A percentile compares a stretch with the other conserved stretches of the same genome.
Evolutionary conservation across 2,113 vertebrate species (phyloP).

Genomic region (Oncorhynchus mykiss): DNA sequence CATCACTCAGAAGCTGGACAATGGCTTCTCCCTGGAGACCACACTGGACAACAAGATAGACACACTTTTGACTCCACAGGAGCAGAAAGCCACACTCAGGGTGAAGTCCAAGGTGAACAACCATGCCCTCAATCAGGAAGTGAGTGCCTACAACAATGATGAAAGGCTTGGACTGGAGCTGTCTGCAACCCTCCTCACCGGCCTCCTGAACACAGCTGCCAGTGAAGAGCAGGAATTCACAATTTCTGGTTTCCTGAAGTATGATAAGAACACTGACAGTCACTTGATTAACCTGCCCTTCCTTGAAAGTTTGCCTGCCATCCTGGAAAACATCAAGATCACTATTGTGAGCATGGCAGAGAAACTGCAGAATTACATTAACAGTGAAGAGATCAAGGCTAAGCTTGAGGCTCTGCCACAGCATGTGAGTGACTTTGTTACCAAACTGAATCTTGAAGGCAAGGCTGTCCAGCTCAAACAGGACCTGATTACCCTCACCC

Average conservation of each 20-base stretch:
- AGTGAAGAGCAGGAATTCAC: slow-evolving; percentile 80
- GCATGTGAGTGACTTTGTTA: slow-evolving; percentile 72
- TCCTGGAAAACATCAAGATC: slow-evolving; percentile 76
- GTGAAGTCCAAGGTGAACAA: slow-evolving; percentile 84
- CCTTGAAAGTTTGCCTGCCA: slow-evolving; percentile 72
- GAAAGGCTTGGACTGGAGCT: slow-evolving; percentile 80
- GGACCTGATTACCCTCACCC: slow-evolving; percentile 69
- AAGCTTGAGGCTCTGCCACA: slow-evolving; percentile 75
- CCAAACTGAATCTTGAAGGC: slow-evolving; percentile 73
- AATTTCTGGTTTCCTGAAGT: slow-evolving; percentile 82
- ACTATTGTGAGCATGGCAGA: slow-evolving; percentile 69
- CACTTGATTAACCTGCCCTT: slow-evolving; percentile 83
- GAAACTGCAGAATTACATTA: slow-evolving; percentile 71
- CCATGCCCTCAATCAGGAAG: slow-evolving; percentile 78
- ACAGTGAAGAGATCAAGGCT: slow-evolving; percentile 65
- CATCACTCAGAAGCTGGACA: slow-evolving; percentile 70
- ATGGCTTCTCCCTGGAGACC: slow-evolving; percentile 64
- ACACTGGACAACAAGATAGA: slow-evolving; percentile 80
- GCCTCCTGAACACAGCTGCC: slow-evolving; percentile 64
- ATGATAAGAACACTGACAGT: slow-evolving; percentile 86
- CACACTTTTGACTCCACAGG: slow-evolving; percentile 77
- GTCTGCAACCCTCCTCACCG: slow-evolving; percentile 71
- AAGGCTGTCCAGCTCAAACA: slow-evolving; percentile 71
- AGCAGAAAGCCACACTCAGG: slow-evolving; percentile 79
- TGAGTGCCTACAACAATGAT: slow-evolving; percentile 80